Evolutionary conservation across 2,797 vertebrate species (phyloP).

Genomic region (Kryptopterus vitreolus): DNA sequence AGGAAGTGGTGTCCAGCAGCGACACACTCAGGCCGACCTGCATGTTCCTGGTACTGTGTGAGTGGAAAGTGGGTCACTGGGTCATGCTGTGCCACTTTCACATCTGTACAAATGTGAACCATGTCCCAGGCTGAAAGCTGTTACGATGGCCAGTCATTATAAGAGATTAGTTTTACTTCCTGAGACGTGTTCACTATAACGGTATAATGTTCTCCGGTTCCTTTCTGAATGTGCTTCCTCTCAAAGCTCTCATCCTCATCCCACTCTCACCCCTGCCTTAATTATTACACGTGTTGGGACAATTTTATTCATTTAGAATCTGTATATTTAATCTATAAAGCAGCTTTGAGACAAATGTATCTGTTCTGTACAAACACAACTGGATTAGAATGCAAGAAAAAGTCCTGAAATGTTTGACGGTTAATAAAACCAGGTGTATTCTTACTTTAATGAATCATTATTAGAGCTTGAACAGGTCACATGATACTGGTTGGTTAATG

Average conservation of each 20-base stretch:
- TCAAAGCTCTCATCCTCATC: too few species aligned
- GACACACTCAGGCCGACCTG: constrained; percentile 24
- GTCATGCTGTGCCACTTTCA: constrained; percentile 59
- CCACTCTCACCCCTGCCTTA: too few species aligned
- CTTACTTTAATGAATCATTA: neutral
- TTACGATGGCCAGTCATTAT: too few species aligned
- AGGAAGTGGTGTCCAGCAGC: constrained; percentile 31
- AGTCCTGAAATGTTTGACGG: neutral
- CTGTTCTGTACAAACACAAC: too few species aligned
- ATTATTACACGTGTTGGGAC: too few species aligned
- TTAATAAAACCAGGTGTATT: too few species aligned
- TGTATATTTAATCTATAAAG: too few species aligned
- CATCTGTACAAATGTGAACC: neutral
- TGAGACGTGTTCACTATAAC: too few species aligned
- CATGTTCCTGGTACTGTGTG: constrained; percentile 44
- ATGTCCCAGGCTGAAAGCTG: neutral
- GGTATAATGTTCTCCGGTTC: too few species aligned
- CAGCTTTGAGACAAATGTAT: too few species aligned
- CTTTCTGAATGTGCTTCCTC: too few species aligned
- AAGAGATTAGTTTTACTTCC: neutral
- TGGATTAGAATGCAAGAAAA: neutral
- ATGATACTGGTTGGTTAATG: neutral
- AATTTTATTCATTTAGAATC: too few species aligned
- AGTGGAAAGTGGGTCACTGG: constrained; percentile 80
- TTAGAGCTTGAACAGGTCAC: neutral